Evolutionary conservation across 2,797 vertebrate species (phyloP), one percentile per base, ranked within the genome.

Genomic region (Vespertilio murinus): DNA sequence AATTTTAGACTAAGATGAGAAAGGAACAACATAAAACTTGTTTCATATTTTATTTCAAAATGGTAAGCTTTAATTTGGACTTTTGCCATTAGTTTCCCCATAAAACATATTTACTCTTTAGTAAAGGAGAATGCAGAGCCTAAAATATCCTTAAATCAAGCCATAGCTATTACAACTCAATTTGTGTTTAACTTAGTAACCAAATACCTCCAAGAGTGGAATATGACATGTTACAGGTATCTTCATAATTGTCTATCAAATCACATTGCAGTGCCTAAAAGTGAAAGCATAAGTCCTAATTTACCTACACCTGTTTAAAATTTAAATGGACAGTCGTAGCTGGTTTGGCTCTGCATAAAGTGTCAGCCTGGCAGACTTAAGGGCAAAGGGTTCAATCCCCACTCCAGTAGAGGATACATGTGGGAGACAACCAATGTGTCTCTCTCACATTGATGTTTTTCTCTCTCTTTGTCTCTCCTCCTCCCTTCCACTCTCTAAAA

Each of bases 31-130:
- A 38, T 23, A 87, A 90, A 94, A 74, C 4, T 65, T 87, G 25
- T 45, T 81, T 94, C n/a, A 83, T 85, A 88, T 88, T 96, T 96
- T 80, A 86, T 83, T 90, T 79, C 47, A 89, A 95, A 95, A 70
- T 47, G 17, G 23, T 52, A 38, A 85, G 61, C 30, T 95, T 87
- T 42, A 59, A 23, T 91, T 91, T 88, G 49, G 64, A 74, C 23
- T 67, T 87, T 79, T 47, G n/a, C 73, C 42, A 49, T 85, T 64
- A 88, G 73, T 59, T 52, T 17, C 13, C 79, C 42, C 73, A 38
- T 25, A 78, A 94, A 87, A 84, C 20, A 79, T 52, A n/a, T 71
- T 77, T 91, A 2, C 16, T 93, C 40, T 88, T 88, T 69, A 71
- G 11, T 47, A 18, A 59, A 88, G 14, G 4, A 88, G 67, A 77